A percentile compares a stretch with the other conserved stretches of the same genome.
These are phyloP conservation scores for Magallana gigas DNA, from an alignment of 1,140 invertebrate genomes.

Conservation along the genomic window DNA sequence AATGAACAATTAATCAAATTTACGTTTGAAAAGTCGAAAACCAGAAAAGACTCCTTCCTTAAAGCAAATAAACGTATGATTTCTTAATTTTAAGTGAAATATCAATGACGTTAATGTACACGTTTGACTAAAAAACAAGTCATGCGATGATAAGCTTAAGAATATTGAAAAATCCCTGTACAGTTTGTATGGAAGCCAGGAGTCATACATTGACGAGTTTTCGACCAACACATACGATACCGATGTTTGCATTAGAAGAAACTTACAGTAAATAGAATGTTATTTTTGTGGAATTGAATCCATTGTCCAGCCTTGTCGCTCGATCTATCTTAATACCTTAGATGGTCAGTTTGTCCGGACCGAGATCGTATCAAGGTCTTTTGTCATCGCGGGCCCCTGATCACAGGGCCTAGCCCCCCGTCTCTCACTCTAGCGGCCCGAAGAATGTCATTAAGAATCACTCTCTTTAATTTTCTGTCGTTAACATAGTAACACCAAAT, in stretches of 20 bases:
- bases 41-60: too few relatives aligned
- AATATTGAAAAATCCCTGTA: too few relatives aligned
- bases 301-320: neutral
- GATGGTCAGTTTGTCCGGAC: slow-evolving; percentile 12
- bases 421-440: neutral
- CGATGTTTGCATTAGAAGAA: neutral
- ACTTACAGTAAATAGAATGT: slow-evolving; percentile 16
- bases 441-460: slow-evolving; percentile 8
- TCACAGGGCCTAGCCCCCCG: neutral
- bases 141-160: too few relatives aligned
- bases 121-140: too few relatives aligned
- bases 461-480: slow-evolving; percentile 20
- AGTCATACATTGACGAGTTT: too few relatives aligned
- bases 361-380: slow-evolving; percentile 15
- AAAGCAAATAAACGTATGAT: too few relatives aligned
- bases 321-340: slow-evolving; percentile 21
- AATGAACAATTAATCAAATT: too few relatives aligned
- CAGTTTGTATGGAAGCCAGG: too few relatives aligned
- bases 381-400: slow-evolving; percentile 20
- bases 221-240: too few relatives aligned
- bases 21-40: too few relatives aligned
- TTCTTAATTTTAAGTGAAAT: too few relatives aligned
- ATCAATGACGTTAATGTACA: too few relatives aligned
- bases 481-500: slow-evolving; percentile 30
- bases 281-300: slow-evolving; percentile 34